phyloP scores from a whole-genome alignment of 2,797 vertebrate species.

The Threskiornis aethiopicus region DNA sequence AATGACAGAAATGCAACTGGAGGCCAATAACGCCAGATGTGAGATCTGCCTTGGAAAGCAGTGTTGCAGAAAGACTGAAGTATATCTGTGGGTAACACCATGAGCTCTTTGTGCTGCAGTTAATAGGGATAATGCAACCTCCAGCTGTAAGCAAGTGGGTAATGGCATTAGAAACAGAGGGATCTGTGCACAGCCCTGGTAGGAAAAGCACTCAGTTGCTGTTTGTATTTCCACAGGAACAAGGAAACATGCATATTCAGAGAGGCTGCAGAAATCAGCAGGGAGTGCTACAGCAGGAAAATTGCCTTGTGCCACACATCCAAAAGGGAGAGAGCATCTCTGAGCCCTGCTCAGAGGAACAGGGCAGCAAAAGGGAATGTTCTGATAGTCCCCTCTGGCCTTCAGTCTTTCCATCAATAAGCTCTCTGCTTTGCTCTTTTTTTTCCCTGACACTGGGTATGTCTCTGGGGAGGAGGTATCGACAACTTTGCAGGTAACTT shows the following conservation, averaged over 20 bases:
- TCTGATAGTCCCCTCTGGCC: background rate
- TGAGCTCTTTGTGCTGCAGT: background rate
- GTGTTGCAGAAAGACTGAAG: background rate
- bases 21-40: background rate
- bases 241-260: background rate
- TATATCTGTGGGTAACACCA: background rate
- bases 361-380: accelerated
- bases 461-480: background rate
- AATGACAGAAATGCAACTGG: background rate
- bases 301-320: background rate
- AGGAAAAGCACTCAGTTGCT: background rate
- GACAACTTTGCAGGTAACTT: background rate
- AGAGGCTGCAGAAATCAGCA: background rate
- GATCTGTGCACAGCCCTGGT: background rate
- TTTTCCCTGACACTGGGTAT: background rate
- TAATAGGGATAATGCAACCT: background rate
- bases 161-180: background rate
- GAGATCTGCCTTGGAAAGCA: background rate
- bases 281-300: background rate
- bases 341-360: background rate
- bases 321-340: background rate
- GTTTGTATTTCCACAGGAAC: background rate
- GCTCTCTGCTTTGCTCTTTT: background rate
- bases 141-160: background rate
- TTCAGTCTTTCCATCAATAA: background rate